A percentile compares a stretch with the other conserved stretches of the same genome.
These are phyloP conservation scores for Zapus hudsonius DNA, from an alignment of 2,113 vertebrate species.

Conservation along the genomic window DNA sequence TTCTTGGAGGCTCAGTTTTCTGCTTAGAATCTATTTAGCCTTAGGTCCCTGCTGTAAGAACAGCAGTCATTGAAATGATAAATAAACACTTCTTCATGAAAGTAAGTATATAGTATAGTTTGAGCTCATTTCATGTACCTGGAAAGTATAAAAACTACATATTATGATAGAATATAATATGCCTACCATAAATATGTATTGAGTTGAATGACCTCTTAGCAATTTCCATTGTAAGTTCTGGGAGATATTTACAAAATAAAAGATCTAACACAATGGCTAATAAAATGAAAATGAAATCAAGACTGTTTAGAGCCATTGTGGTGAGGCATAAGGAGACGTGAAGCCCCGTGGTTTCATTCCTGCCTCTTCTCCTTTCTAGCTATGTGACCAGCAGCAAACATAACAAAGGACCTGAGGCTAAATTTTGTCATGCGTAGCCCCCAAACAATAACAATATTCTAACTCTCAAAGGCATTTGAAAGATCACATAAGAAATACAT, in stretches of 20 bases:
- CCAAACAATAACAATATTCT: neutral
- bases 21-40: constrained; percentile 19
- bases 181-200: neutral
- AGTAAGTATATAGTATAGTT: neutral
- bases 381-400: neutral
- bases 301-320: neutral
- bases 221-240: constrained; percentile 10
- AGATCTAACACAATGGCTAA: neutral
- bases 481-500: neutral
- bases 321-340: neutral
- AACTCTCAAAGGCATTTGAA: neutral
- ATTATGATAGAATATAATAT: neutral
- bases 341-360: neutral
- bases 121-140: constrained; percentile 33
- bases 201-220: constrained; percentile 25
- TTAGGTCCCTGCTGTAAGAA: neutral
- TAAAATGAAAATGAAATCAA: constrained; percentile 9
- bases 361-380: neutral
- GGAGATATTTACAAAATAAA: constrained; percentile 19
- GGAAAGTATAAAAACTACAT: constrained; percentile 44
- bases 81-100: neutral
- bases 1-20: neutral
- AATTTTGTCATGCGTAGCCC: neutral
- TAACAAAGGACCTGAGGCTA: neutral
- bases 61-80: neutral